A percentile compares a stretch with the other conserved stretches of the same genome.
Evolutionary conservation across 2,797 vertebrate species (phyloP).

Genomic region (Astyanax mexicanus): DNA sequence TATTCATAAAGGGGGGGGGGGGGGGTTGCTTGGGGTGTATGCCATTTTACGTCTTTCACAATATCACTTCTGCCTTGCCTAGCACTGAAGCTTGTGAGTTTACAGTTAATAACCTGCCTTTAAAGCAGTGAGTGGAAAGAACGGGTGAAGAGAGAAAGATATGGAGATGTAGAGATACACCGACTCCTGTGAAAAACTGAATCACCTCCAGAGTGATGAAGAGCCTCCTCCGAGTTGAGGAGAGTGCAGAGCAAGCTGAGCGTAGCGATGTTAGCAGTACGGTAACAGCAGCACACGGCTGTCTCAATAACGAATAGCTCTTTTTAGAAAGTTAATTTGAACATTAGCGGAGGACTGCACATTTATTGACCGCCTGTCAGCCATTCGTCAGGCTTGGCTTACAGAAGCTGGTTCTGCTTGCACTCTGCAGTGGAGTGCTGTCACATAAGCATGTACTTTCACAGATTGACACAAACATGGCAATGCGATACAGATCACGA

Average conservation of each 20-base stretch:
- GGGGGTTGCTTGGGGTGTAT: too few species aligned
- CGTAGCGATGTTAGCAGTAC: conserved; percentile 22
- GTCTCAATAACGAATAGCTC: conserved; percentile 39
- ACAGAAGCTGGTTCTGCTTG: conserved; percentile 25
- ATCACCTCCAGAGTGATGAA: conserved; percentile 32
- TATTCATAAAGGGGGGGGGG: conserved; percentile 68
- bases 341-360: conserved; percentile 32
- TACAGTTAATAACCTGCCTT: conserved; percentile 54
- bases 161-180: conserved; percentile 47
- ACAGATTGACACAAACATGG: too few species aligned
- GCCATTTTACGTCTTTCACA: conserved; percentile 53
- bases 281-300: neutral
- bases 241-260: conserved; percentile 19
- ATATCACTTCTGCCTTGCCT: conserved; percentile 55
- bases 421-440: conserved; percentile 1
- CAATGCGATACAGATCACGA: too few species aligned
- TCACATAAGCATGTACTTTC: too few species aligned
- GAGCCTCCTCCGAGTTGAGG: conserved; percentile 11
- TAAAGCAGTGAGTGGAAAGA: conserved; percentile 35
- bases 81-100: conserved; percentile 41
- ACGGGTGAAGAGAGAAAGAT: conserved; percentile 25
- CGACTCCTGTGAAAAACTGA: too few species aligned
- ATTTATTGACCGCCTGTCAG: conserved; percentile 43
- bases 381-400: conserved; percentile 24
- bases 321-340: conserved; percentile 54